phyloP scores from a whole-genome alignment of 2,797 vertebrate genomes.

The Danio albolineatus region DNA sequence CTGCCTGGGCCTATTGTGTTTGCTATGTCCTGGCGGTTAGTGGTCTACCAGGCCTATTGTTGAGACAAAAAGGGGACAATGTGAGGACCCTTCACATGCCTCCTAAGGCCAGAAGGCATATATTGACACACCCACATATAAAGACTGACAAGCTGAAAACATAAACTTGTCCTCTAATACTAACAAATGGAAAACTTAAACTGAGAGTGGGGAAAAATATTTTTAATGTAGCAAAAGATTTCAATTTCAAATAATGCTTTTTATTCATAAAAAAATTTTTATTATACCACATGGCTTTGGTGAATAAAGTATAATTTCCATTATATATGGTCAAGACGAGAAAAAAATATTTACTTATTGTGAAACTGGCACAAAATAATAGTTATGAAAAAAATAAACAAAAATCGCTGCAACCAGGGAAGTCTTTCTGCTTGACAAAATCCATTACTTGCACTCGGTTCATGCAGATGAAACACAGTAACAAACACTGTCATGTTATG shows the following conservation, averaged over 20 bases:
- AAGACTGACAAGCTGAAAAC: neutral
- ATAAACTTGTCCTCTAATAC: neutral
- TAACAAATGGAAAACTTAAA: too few species aligned
- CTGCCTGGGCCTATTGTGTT: constrained; percentile 51
- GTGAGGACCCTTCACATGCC: constrained; percentile 17
- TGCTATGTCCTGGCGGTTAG: constrained; percentile 29
- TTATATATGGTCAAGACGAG: neutral
- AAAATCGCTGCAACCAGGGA: neutral
- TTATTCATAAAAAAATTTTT: too few species aligned
- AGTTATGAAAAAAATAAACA: neutral
- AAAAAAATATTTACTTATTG: neutral
- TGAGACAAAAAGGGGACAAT: constrained; percentile 1
- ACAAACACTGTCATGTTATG: neutral
- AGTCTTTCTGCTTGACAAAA: neutral
- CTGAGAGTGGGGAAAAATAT: too few species aligned
- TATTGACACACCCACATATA: neutral
- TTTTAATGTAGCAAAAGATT: too few species aligned
- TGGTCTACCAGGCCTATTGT: constrained; percentile 31
- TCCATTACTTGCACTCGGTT: neutral
- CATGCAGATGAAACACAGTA: neutral
- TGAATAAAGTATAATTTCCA: neutral
- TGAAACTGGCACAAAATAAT: neutral
- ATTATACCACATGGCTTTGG: too few species aligned
- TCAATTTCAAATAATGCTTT: too few species aligned
- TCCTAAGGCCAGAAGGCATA: constrained; percentile 7